A percentile compares a stretch with the other conserved stretches of the same genome.
Evolutionary conservation across 2,888 invertebrate genomes (phyloP).

Genomic region (Pristionchus entomophagus): DNA sequence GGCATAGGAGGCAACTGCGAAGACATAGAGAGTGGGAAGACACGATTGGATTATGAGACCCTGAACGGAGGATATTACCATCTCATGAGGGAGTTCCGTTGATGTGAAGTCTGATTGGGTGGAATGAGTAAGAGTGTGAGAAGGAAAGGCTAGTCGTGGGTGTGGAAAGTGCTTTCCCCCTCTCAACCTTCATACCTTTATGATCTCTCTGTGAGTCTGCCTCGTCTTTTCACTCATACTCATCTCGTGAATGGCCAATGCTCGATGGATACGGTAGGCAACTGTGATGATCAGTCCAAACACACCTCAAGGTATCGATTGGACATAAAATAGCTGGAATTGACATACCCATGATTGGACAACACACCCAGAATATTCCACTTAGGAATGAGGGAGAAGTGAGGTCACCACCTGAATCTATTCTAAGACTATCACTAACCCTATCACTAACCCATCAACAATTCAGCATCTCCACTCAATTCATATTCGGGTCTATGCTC

Average conservation of each 20-base stretch:
- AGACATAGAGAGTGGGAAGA: slow-evolving; percentile 6
- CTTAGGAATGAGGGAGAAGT: neutral
- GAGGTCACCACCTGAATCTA: neutral
- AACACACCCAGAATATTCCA: slow-evolving; percentile 22
- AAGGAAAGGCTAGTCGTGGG: too few relatives aligned
- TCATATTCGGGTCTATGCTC: neutral
- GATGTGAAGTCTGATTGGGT: too few relatives aligned
- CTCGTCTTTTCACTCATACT: slow-evolving; percentile 18
- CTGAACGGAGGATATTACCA: neutral
- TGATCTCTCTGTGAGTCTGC: slow-evolving; percentile 3
- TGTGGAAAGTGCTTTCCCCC: neutral
- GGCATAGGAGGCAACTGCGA: slow-evolving; percentile 13
- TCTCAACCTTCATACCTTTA: neutral
- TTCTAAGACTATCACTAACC: neutral
- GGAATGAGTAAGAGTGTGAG: too few relatives aligned
- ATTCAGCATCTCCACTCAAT: neutral
- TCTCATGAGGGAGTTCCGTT: too few relatives aligned
- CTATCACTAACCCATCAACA: neutral
- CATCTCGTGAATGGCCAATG: neutral
- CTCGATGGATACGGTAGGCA: slow-evolving; percentile 14
- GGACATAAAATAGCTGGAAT: neutral
- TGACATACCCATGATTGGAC: slow-evolving; percentile 20
- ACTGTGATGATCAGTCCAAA: neutral
- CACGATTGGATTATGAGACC: slow-evolving; percentile 29
- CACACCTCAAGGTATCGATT: neutral